Evolutionary conservation across 2,797 vertebrate genomes (phyloP), one percentile per base, ranked within the genome.

Genomic region (Macropodus opercularis): DNA sequence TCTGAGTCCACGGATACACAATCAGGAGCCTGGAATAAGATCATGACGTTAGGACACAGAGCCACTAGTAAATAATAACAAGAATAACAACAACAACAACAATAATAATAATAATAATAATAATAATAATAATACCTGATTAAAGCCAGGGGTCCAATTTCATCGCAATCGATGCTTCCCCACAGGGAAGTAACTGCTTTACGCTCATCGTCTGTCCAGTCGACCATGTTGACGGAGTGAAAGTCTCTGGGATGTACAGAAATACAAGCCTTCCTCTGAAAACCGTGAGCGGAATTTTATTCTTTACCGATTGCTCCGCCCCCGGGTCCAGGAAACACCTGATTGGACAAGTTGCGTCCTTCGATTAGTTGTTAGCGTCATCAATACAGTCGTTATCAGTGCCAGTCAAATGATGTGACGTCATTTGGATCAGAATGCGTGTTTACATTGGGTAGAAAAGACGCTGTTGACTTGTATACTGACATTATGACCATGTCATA

Each of bases 1-100:
- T 92, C 88, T 93, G 92, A 41, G 92, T 93, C 94, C 93, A 95
- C 17, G 93, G 94, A 40, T 89, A 43, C 3, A 56, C 53, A 14
- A 43, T n/a, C 40, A 56, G 31, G 24, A 56, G 40, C 80, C 94
- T 95, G 43, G 2, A 47, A 24, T 13, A 10, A 32, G 39, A 39
- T 2, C n/a, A 26, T 27, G 18, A n/a, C 22, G 26, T 26, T 3
- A 36, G 22, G 34, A 26, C 15, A 18, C 2, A 24, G 17, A 13
- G 8, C 9, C 6, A n/a, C n/a, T n/a, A n/a, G 4, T 5, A 4
- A 34, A 11, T 44, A 5, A 44, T 6, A 24, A n/a, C 21, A 42
- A 8, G 13, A 27, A 24, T 29, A 40, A 21, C 8, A 23, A 15
- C 6, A 26, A 27, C 11, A n/a, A 41, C 4, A 31, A 31, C 8